Conservation (phyloP, 2,797 vertebrate genomes). For the Syngnathus rostellatus region DNA sequence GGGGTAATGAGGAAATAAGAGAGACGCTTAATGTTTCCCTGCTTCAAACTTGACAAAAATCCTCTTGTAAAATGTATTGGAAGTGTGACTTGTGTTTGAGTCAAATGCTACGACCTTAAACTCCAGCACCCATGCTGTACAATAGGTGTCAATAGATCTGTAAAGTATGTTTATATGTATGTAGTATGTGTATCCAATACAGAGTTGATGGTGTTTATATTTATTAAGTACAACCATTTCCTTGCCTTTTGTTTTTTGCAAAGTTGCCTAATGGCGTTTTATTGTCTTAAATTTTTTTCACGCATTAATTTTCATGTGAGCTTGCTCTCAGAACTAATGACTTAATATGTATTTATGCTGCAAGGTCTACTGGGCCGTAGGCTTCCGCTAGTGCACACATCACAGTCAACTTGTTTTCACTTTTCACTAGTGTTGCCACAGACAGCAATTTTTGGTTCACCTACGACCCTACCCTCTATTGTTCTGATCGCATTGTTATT, state of each 20-base stretch:
- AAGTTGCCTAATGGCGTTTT: conserved; percentile 61
- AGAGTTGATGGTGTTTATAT: conserved; percentile 73
- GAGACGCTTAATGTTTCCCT: conserved; percentile 59
- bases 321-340: conserved; percentile 23
- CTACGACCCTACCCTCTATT: conserved; percentile 27
- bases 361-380: conserved; percentile 47
- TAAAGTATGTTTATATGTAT: conserved; percentile 78
- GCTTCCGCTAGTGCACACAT: conserved; percentile 40
- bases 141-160: conserved; percentile 65
- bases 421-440: conserved; percentile 18
- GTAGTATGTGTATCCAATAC: conserved; percentile 74
- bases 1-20: conserved; percentile 27
- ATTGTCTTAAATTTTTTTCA: conserved; percentile 49
- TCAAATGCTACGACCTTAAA: conserved; percentile 49
- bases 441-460: conserved; percentile 39
- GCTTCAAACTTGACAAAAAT: conserved; percentile 67
- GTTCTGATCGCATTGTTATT: conserved; percentile 47
- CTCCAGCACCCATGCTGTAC: conserved; percentile 54
- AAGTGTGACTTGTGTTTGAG: conserved; percentile 65
- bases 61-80: conserved; percentile 58
- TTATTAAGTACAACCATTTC: conserved; percentile 52
- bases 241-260: conserved; percentile 54
- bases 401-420: conserved; percentile 20
- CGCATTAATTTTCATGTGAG: not conserved
- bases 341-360: conserved; percentile 60